These are phyloP conservation scores for Elgonia sp. DNA, from an alignment of 2,888 invertebrate genomes.

Conservation along the genomic window DNA sequence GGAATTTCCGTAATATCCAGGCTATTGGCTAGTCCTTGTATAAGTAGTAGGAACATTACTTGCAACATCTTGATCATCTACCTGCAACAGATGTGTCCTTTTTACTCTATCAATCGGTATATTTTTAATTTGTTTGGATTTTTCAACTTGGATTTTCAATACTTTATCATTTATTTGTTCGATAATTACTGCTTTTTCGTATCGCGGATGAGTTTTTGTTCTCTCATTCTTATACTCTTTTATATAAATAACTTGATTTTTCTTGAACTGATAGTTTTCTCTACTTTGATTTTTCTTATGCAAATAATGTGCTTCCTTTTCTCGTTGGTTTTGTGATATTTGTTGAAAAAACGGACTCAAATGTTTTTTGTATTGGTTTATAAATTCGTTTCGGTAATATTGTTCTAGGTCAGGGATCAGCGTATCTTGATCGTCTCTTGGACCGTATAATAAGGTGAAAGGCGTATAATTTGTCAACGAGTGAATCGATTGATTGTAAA, in stretches of 20 bases:
- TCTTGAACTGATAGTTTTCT: constrained; percentile 1
- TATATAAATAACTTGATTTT: background rate
- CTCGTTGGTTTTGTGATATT: background rate
- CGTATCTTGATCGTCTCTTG: background rate
- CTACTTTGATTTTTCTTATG: background rate
- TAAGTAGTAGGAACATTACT: background rate
- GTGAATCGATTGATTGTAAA: constrained; percentile 18
- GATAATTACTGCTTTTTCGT: constrained; percentile 1
- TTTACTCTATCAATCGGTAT: constrained; percentile 8
- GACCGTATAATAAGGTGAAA: background rate
- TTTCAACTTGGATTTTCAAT: background rate
- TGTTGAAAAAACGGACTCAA: background rate
- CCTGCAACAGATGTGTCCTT: constrained; percentile 11
- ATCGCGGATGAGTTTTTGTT: constrained; percentile 3
- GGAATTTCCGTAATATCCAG: constrained; percentile 12
- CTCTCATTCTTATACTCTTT: constrained; percentile 1
- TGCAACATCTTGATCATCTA: background rate
- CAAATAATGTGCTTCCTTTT: background rate
- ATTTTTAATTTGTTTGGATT: constrained; percentile 14
- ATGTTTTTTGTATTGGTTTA: background rate
- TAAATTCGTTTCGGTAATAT: background rate
- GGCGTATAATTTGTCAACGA: constrained; percentile 1
- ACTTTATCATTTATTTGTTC: constrained; percentile 14
- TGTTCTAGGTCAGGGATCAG: background rate
- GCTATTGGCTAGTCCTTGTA: background rate